Conservation (phyloP, 2,888 invertebrate species). For the Phalera bucephala region DNA sequence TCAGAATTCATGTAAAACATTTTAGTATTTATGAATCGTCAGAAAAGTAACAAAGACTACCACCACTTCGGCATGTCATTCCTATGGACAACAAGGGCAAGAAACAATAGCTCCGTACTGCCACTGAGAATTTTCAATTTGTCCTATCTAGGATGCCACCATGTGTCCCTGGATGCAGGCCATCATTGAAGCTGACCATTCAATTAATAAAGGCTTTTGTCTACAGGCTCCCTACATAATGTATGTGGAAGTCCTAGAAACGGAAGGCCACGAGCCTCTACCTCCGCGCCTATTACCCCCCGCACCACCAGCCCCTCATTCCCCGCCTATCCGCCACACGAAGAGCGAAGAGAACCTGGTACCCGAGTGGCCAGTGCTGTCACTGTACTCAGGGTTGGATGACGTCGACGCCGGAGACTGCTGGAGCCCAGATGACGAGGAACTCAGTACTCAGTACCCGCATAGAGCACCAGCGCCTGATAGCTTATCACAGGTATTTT, state of each 20-base stretch:
- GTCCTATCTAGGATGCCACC: too few species aligned
- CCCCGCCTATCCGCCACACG: conserved; percentile 91
- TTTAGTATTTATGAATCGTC: too few species aligned
- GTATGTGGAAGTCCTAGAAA: conserved; percentile 97
- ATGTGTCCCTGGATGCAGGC: too few species aligned
- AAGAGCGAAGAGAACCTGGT: conserved; percentile 96
- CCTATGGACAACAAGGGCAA: too few species aligned
- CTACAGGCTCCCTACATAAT: conserved; percentile 95
- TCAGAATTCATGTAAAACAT: too few species aligned
- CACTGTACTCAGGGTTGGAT: conserved; percentile 64
- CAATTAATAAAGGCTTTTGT: too few species aligned
- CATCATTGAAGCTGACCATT: too few species aligned
- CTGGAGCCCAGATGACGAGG: conserved; percentile 99
- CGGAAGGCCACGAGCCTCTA: conserved; percentile 88
- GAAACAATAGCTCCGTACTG: too few species aligned
- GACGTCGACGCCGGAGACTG: conserved; percentile 85
- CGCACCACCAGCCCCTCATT: conserved; percentile 88
- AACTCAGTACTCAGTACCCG: conserved; percentile 82
- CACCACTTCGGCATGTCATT: too few species aligned
- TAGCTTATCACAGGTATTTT: conserved; percentile 93
- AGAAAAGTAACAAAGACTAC: too few species aligned
- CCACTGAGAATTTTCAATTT: too few species aligned
- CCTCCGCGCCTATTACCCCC: conserved; percentile 94
- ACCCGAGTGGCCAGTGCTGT: conserved; percentile 80
- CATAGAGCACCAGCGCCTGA: conserved; percentile 67